phyloP scores from a whole-genome alignment of 1,140 invertebrate genomes.

The Pachypeltis micranthus region DNA sequence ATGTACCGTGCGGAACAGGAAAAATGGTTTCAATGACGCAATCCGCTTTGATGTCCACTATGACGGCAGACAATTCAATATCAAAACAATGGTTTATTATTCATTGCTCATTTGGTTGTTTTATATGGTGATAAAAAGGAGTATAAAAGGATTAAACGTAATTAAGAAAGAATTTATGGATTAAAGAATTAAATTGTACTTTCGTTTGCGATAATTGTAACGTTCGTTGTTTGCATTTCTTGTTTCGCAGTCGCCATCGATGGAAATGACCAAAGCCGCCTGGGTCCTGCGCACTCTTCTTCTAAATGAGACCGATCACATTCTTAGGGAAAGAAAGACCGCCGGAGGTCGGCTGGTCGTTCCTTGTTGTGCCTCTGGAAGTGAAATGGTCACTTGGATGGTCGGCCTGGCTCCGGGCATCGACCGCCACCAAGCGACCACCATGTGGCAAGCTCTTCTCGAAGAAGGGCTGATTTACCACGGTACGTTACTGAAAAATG shows the following conservation, averaged over 20 bases:
- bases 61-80: too few species aligned
- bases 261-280: constrained; percentile 50
- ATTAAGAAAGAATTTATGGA: too few species aligned
- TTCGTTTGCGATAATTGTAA: too few species aligned
- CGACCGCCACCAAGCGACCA: constrained; percentile 59
- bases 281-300: constrained; percentile 57
- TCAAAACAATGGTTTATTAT: too few species aligned
- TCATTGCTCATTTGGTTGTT: too few species aligned
- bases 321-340: constrained; percentile 49
- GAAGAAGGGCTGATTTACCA: constrained; percentile 69
- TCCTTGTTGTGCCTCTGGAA: constrained; percentile 45
- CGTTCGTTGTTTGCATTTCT: too few species aligned
- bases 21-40: too few species aligned
- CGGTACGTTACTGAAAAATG: constrained; percentile 45
- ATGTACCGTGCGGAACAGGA: too few species aligned
- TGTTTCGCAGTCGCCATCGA: constrained; percentile 48
- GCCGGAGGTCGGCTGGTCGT: constrained; percentile 41
- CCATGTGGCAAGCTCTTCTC: constrained; percentile 74
- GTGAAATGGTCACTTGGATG: constrained; percentile 71
- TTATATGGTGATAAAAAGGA: too few species aligned
- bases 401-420: constrained; percentile 40
- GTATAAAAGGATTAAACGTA: too few species aligned
- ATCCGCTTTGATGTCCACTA: too few species aligned
- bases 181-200: too few species aligned
- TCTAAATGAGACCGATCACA: constrained; percentile 42